Conservation (phyloP, 2,888 invertebrate genomes). For the Nowickia ferox region DNA sequence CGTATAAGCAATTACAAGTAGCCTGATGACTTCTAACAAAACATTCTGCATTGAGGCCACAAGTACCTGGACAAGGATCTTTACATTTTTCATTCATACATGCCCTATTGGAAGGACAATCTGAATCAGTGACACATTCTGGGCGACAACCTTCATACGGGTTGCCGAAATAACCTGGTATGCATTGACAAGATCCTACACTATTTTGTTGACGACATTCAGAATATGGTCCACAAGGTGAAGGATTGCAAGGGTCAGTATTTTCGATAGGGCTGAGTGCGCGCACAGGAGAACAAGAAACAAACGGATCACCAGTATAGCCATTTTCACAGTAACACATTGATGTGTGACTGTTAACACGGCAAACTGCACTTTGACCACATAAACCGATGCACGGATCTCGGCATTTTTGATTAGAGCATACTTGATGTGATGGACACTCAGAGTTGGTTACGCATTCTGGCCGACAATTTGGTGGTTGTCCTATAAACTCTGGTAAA, state of each 20-base stretch:
- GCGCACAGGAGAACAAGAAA: slow-evolving; percentile 84
- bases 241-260: slow-evolving; percentile 88
- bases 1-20: slow-evolving; percentile 87
- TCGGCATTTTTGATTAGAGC: slow-evolving; percentile 89
- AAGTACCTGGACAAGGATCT: slow-evolving; percentile 91
- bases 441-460: slow-evolving; percentile 91
- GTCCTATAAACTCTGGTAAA: slow-evolving; percentile 86
- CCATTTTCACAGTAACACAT: slow-evolving; percentile 88
- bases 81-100: slow-evolving; percentile 89
- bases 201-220: slow-evolving; percentile 87
- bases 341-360: slow-evolving; percentile 90
- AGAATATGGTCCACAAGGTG: slow-evolving; percentile 92
- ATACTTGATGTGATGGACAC: slow-evolving; percentile 87
- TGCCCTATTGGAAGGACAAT: slow-evolving; percentile 88
- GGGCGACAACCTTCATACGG: slow-evolving; percentile 91
- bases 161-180: slow-evolving; percentile 89
- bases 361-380: slow-evolving; percentile 88
- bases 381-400: slow-evolving; percentile 90
- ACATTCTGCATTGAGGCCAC: slow-evolving; percentile 89
- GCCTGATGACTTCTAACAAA: slow-evolving; percentile 89
- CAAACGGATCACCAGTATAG: slow-evolving; percentile 81
- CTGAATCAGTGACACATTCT: slow-evolving; percentile 89
- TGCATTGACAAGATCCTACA: slow-evolving; percentile 89
- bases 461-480: slow-evolving; percentile 88
- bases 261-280: slow-evolving; percentile 77